These are phyloP conservation scores for Anisognathus igniventris DNA, from an alignment of 2,797 vertebrate species.

Conservation along the genomic window DNA sequence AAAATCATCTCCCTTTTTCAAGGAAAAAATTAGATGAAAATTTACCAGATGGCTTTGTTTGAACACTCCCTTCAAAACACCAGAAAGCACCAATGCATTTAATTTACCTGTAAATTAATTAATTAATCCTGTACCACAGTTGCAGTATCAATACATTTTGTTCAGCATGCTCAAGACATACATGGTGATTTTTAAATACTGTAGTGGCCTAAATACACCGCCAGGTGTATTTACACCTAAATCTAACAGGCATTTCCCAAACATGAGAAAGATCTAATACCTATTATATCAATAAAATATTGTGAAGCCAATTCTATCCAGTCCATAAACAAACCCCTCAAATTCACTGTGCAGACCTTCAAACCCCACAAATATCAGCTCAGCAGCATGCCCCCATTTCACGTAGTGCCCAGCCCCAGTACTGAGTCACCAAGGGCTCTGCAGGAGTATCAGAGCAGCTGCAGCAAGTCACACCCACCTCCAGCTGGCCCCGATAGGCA, in stretches of 20 bases:
- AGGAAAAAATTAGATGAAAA: not conserved
- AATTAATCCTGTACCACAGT: rapidly evolving
- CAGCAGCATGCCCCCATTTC: not conserved
- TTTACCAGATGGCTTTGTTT: not conserved
- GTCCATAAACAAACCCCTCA: not conserved
- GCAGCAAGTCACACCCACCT: not conserved
- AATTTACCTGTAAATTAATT: not conserved
- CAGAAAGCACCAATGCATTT: not conserved
- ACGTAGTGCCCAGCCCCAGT: not conserved
- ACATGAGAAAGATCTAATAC: not conserved
- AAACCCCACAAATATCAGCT: not conserved
- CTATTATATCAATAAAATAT: not conserved
- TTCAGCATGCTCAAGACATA: not conserved
- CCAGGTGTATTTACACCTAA: not conserved
- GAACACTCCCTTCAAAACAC: not conserved
- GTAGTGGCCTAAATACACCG: rapidly evolving
- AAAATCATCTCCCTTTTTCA: not conserved
- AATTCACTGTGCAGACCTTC: not conserved
- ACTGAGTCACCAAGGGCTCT: not conserved
- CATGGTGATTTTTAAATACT: not conserved
- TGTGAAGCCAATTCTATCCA: not conserved
- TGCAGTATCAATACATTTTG: not conserved
- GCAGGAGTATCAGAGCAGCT: not conserved
- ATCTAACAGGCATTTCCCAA: not conserved
- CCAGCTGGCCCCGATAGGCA: not conserved